Evolutionary conservation across 2,888 invertebrate genomes (phyloP).

Genomic region (Lasioglossum lativentre): DNA sequence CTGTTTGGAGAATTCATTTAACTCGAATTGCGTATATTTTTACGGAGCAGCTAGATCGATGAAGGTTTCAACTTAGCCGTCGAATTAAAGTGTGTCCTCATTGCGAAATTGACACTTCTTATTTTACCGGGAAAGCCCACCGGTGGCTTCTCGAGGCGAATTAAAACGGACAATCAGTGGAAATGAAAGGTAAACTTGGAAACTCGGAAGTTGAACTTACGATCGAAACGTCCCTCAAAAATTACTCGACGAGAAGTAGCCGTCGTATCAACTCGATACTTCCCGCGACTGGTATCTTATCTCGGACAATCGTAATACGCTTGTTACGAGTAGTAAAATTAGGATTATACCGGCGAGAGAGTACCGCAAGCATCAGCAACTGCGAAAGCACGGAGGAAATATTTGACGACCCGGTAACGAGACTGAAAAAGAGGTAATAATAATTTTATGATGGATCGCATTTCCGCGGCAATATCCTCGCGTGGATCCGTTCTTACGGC

Average conservation of each 20-base stretch:
- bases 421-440: not conserved
- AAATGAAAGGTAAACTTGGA: slow-evolving; percentile 1
- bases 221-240: not conserved
- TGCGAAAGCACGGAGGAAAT: not conserved
- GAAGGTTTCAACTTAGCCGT: not conserved
- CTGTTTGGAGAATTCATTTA: not conserved
- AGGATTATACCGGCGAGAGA: not conserved
- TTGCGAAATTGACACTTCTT: not conserved
- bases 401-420: not conserved
- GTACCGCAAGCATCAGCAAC: not conserved
- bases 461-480: not conserved
- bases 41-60: not conserved
- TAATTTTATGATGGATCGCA: not conserved
- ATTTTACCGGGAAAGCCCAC: not conserved
- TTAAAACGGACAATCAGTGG: not conserved
- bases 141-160: not conserved
- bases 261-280: not conserved
- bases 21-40: not conserved
- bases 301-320: not conserved
- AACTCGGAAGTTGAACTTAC: not conserved
- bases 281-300: not conserved
- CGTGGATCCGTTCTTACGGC: slow-evolving; percentile 2
- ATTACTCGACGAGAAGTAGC: not conserved
- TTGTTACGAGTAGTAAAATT: not conserved
- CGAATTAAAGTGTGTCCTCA: not conserved